A percentile compares a stretch with the other conserved stretches of the same genome.
These are phyloP conservation scores for Campodea augens DNA, from an alignment of 1,140 invertebrate genomes.

Conservation along the genomic window DNA sequence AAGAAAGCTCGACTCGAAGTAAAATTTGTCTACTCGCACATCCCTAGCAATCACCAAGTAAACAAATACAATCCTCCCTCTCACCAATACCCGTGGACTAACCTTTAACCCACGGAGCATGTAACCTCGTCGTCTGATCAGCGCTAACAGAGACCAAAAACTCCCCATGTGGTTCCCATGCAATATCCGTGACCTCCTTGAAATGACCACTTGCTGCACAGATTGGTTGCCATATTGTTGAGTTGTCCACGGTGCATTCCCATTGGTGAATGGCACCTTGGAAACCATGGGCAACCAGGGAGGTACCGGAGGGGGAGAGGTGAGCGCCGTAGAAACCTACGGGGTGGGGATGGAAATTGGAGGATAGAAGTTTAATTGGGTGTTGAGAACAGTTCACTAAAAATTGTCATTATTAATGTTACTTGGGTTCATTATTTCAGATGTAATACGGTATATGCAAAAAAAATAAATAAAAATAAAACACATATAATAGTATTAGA, in stretches of 20 bases:
- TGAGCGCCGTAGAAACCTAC: constrained; percentile 82
- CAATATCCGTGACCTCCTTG: constrained; percentile 56
- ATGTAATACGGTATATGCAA: no score
- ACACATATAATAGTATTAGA: no score
- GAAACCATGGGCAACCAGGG: constrained; percentile 69
- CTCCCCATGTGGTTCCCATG: constrained; percentile 61
- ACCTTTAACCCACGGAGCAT: constrained; percentile 51
- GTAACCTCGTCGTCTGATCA: constrained; percentile 81
- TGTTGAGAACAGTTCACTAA: no score
- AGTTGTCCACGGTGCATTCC: constrained; percentile 32
- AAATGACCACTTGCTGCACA: constrained; percentile 71
- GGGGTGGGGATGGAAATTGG: no score
- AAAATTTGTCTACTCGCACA: no score
- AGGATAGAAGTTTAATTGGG: no score
- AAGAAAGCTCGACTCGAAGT: no score
- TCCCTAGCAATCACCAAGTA: no score
- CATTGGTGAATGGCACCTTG: constrained; percentile 90
- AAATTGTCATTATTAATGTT: no score
- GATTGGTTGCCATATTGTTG: constrained; percentile 42
- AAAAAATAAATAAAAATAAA: no score
- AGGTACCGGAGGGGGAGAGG: constrained; percentile 45
- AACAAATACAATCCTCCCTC: no score
- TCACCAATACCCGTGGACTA: constrained; percentile 13
- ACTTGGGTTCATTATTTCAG: no score
- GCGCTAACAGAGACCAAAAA: constrained; percentile 48